Evolutionary conservation across 2,113 vertebrate genomes (phyloP).

Genomic region (Dicrurus megarhynchus): DNA sequence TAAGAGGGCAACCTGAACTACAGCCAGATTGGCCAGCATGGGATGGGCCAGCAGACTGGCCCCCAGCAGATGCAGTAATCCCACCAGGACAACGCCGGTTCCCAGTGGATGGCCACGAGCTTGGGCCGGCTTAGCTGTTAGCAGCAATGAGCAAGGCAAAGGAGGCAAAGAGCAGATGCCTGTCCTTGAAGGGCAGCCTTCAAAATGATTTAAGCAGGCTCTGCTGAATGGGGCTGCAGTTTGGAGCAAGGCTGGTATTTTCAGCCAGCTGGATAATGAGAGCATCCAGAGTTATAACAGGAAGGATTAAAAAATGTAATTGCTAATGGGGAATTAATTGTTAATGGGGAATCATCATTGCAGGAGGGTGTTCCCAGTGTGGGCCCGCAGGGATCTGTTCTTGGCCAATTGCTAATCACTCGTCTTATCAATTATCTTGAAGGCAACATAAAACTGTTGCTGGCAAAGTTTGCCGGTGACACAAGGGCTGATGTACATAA

Average conservation of each 20-base stretch:
- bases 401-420: conserved; percentile 31
- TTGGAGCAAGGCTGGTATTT: neutral
- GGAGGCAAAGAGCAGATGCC: neutral
- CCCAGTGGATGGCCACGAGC: accelerated
- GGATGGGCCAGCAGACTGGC: neutral
- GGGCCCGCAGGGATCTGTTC: neutral
- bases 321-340: conserved; percentile 50
- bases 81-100: neutral
- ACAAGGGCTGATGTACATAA: neutral
- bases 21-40: neutral
- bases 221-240: neutral
- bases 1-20: neutral
- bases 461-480: neutral
- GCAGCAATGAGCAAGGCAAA: neutral
- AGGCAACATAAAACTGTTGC: conserved; percentile 32
- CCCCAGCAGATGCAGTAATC: neutral
- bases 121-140: neutral
- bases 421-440: conserved; percentile 14
- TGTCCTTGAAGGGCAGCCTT: neutral
- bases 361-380: conserved; percentile 26
- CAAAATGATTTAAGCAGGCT: neutral
- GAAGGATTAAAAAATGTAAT: conserved; percentile 42
- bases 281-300: conserved; percentile 10
- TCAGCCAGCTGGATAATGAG: conserved; percentile 11
- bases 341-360: conserved; percentile 29